Base-by-base conservation (phyloP, 2,113 vertebrate genomes). In the Lasiurus borealis region DNA sequence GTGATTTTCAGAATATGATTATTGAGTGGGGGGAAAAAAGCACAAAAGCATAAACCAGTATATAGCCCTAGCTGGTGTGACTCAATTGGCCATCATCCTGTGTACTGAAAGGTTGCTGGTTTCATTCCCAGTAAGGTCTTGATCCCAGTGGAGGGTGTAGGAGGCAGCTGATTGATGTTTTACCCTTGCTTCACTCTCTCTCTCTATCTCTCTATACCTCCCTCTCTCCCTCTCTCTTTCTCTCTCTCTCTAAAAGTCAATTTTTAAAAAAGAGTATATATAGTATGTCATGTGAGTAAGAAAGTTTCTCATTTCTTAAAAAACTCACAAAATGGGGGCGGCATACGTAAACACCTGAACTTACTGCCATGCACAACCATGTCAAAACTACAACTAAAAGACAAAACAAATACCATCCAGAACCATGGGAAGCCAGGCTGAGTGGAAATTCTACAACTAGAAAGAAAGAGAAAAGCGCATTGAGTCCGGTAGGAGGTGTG, bases 1-100 rank as follows among this genome's bases (percentile, higher is more conserved):
- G 34, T 75, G 69, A 75, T n/a, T 90, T 95, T 91, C 73, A 88
- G 73, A 31, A 31, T 34, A 46, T n/a, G n/a, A 48, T 44, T 59
- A 68, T 66, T 62, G 52, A 77, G 18, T 50, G 3, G 6, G 6
- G 52, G 6, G 2, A 54, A 2, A 23, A 44, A 19, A n/a, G 4
- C 52, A 52, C 54, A 73, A 90, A 93, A 68, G 57, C 64, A 14
- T n/a, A 7, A 16, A 62, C 57, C 57, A 62, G 23, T 27, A 15
- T n/a, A n/a, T n/a, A 68, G 64, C 64, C 64, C 64, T 68, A 31
- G 64, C 29, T 66, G 64, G 6, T 68, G 64, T 68, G 64, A 15
- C 31, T 68, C 64, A 68, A 12, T 68, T n/a, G 64, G 64, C 5
- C 6, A 31, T 68, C 64, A 68, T 68, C 64, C 31, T 16, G 6